Evolutionary conservation across 2,113 vertebrate genomes (phyloP), one percentile per base, ranked within the genome.

Genomic region (Lamprologus sp.): DNA sequence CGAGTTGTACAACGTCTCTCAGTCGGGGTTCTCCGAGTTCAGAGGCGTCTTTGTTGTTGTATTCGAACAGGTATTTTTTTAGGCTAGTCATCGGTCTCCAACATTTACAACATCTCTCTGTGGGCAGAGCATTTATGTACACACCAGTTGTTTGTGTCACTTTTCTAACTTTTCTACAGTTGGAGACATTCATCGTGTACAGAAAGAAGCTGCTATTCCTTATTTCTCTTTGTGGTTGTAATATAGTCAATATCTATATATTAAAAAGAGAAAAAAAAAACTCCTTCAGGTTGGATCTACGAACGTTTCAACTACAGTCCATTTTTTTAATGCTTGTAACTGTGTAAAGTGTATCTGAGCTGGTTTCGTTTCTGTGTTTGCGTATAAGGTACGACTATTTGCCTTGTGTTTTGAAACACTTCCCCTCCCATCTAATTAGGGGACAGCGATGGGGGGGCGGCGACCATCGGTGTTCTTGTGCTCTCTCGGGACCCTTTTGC

Each of bases 141-240:
- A 96, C 96, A 97, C 97, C 93, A 96, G 96, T 97, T 96, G 96
- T 97, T 97, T 97, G 81, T 93, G 97, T 97, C 97, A 98, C 97
- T 99, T 98, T 99, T 98, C 97, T 99, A 98, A 97, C 97, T 98
- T 99, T 99, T 98, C 97, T 99, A 99, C 96, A 91, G 97, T 98
- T 97, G 97, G 84, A 97, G 97, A 98, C 97, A 96, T 97, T 98
- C 97, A 97, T 97, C 97, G 54, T 98, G 97, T 99, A 98, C 98
- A 99, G 97, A 97, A 97, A 97, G 96, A 98, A 98, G 98, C 98
- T 99, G 98, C 98, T 99, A 98, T 98, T 97, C 97, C 96, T 97
- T 77, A 89, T 98, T 97, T 97, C 92, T 97, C 98, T 97, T 49
- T 97, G 97, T 99, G 97, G 97, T 98, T 98, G 97, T 98, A 97